phyloP scores from a whole-genome alignment of 2,113 vertebrate species.

The Alethe diademata region DNA sequence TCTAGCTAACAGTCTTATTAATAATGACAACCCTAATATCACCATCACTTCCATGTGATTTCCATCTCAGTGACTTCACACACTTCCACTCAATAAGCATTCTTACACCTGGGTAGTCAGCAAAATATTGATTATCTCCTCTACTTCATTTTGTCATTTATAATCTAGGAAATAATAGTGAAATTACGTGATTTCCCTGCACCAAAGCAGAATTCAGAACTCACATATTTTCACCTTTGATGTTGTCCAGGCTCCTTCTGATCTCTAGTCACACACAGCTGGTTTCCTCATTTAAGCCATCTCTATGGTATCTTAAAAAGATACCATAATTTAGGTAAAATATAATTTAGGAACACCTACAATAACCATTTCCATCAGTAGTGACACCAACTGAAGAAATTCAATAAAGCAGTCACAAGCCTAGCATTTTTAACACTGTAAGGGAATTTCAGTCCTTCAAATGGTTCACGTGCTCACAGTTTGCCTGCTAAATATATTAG shows the following conservation, averaged over 20 bases:
- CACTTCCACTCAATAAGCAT: not conserved
- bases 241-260: not conserved
- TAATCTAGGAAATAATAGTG: not conserved
- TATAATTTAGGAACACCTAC: not conserved
- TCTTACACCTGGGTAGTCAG: not conserved
- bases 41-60: not conserved
- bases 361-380: not conserved
- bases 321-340: not conserved
- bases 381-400: not conserved
- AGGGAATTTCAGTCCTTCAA: not conserved
- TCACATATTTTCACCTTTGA: not conserved
- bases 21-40: not conserved
- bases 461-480: not conserved
- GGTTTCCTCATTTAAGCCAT: not conserved
- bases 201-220: not conserved
- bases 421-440: not conserved
- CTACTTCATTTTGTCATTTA: not conserved
- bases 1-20: not conserved
- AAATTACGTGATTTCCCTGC: not conserved
- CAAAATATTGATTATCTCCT: not conserved
- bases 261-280: not conserved
- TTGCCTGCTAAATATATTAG: not conserved
- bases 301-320: not conserved
- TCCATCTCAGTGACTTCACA: not conserved
- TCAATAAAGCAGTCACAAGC: not conserved